Evolutionary conservation across 1,140 invertebrate species (phyloP).

Genomic region (Hylaeus anthracinus): DNA sequence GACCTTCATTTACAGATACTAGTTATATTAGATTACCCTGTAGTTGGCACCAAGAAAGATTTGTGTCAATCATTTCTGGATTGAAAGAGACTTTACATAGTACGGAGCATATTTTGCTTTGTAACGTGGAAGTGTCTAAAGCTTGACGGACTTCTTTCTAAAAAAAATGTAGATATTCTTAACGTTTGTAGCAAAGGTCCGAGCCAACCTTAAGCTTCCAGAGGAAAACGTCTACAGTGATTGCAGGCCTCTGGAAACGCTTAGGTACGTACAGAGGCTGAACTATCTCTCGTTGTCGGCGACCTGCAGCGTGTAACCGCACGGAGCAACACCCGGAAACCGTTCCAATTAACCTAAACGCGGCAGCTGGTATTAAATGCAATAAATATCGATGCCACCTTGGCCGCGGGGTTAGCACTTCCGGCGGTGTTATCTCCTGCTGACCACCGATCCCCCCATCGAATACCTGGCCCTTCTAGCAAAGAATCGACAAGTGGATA

Average conservation of each 20-base stretch:
- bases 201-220: too few relatives aligned
- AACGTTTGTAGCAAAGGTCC: too few relatives aligned
- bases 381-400: slow-evolving; percentile 41
- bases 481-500: slow-evolving; percentile 20
- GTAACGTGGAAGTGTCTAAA: too few relatives aligned
- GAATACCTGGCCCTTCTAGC: neutral
- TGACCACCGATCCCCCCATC: neutral
- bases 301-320: slow-evolving; percentile 16
- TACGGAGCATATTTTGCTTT: too few relatives aligned
- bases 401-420: neutral
- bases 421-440: too few relatives aligned
- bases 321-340: neutral
- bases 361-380: slow-evolving; percentile 34
- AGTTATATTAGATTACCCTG: too few relatives aligned
- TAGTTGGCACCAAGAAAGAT: too few relatives aligned
- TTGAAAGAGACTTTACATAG: too few relatives aligned
- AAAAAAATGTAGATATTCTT: too few relatives aligned
- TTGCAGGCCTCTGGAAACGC: neutral
- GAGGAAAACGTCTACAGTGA: neutral
- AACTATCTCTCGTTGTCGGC: neutral
- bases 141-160: too few relatives aligned
- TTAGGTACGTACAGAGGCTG: neutral
- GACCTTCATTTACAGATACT: too few relatives aligned
- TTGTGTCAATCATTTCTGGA: too few relatives aligned
- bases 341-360: slow-evolving; percentile 44